These are phyloP conservation scores for Trachops cirrhosus DNA, from an alignment of 2,797 vertebrate species.

Conservation along the genomic window DNA sequence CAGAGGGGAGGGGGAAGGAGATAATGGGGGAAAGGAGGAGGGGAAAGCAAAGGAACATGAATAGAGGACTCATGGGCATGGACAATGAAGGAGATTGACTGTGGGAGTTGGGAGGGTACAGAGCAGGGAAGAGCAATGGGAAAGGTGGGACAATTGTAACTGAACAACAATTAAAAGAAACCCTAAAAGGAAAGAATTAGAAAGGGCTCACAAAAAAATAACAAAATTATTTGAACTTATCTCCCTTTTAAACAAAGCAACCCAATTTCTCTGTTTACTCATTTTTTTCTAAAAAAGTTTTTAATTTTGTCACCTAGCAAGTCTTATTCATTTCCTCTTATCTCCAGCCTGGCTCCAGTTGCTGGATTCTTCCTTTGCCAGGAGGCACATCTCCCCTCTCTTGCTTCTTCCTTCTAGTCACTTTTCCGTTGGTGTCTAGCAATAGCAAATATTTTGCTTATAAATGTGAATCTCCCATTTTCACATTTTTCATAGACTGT, in stretches of 20 bases:
- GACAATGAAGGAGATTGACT: too few species aligned
- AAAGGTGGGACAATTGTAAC: too few species aligned
- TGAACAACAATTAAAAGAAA: too few species aligned
- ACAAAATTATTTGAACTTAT: neutral
- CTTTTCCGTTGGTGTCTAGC: neutral
- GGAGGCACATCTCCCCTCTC: fast-evolving
- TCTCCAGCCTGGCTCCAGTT: neutral
- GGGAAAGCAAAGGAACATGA: too few species aligned
- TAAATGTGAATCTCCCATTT: neutral
- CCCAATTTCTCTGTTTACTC: neutral
- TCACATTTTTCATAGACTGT: neutral
- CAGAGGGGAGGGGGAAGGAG: too few species aligned
- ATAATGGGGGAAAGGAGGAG: too few species aligned
- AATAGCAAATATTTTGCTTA: neutral
- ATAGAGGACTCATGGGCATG: too few species aligned
- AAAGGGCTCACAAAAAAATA: neutral
- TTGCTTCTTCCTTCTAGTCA: neutral
- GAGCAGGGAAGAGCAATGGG: too few species aligned
- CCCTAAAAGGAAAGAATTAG: neutral
- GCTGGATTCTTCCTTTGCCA: neutral
- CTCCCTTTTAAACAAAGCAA: neutral
- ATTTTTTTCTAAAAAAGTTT: neutral
- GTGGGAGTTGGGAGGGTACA: too few species aligned
- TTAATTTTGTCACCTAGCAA: neutral
- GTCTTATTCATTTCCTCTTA: neutral